Percentiles rank a stretch among this genome's conserved stretches.
Evolutionary conservation across 2,888 invertebrate genomes (phyloP).

Genomic region (Dynastes grantii): DNA sequence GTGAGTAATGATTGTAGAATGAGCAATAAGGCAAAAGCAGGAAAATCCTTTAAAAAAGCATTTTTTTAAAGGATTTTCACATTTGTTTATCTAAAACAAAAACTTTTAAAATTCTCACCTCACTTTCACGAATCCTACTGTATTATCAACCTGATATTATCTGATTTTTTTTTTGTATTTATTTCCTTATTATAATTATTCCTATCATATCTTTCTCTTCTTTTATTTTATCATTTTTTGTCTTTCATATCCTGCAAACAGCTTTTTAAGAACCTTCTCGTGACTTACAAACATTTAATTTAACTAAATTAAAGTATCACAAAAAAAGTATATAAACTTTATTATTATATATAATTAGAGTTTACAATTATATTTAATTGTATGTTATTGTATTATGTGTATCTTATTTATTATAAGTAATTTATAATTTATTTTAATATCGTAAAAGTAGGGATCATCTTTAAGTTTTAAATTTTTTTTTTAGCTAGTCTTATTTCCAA

Average conservation of each 20-base stretch:
- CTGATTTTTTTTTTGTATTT: neutral
- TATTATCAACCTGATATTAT: neutral
- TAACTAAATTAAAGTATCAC: no score
- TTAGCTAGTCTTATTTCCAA: no score
- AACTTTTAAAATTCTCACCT: no score
- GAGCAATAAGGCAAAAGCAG: no score
- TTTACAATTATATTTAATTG: neutral
- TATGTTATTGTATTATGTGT: conserved; percentile 14
- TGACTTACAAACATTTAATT: conserved; percentile 44
- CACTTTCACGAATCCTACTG: no score
- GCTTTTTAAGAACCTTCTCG: neutral
- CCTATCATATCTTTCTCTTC: neutral
- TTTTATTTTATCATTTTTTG: conserved; percentile 8
- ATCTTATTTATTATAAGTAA: neutral
- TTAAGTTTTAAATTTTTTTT: no score
- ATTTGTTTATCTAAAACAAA: no score
- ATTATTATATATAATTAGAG: conserved; percentile 1
- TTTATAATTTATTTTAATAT: no score
- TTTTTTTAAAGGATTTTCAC: no score
- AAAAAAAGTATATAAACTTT: conserved; percentile 40
- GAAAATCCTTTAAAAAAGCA: no score
- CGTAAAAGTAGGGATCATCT: no score
- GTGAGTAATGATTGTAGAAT: no score
- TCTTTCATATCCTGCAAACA: neutral
- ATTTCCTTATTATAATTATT: neutral